Conservation (phyloP, 2,797 vertebrate species). For the Salmo trutta region DNA sequence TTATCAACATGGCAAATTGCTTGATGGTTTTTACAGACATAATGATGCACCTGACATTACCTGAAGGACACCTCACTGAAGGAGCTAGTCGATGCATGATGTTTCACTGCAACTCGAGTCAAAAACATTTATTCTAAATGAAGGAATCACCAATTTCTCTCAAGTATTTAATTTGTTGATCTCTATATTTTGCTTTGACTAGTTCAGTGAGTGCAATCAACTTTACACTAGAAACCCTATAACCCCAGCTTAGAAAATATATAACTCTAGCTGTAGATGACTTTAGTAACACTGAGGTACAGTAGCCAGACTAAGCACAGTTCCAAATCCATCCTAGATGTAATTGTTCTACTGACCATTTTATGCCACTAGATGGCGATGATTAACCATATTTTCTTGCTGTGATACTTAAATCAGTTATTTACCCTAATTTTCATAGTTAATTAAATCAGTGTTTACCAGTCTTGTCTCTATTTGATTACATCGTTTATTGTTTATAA, state of each 20-base stretch:
- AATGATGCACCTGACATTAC: background rate
- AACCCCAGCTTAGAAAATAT: background rate
- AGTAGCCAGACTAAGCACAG: background rate
- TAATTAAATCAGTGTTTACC: background rate
- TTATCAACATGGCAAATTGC: background rate
- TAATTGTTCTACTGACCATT: background rate
- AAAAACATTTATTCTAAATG: background rate
- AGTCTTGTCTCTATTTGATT: background rate
- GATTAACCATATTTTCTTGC: background rate
- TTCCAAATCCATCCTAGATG: background rate
- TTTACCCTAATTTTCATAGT: background rate
- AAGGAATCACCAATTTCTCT: no score
- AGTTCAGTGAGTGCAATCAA: background rate
- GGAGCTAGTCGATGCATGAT: background rate
- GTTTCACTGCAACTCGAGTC: background rate
- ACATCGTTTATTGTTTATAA: no score
- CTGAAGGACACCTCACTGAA: background rate
- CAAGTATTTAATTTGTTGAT: background rate
- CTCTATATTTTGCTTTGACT: background rate
- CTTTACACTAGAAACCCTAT: background rate
- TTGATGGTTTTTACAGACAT: background rate
- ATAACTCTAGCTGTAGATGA: background rate
- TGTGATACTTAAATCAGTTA: background rate
- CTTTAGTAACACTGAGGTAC: background rate
- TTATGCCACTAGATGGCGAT: conserved; percentile 2